Conservation (phyloP, 2,888 invertebrate species). For the Tenthredo mesomela region DNA sequence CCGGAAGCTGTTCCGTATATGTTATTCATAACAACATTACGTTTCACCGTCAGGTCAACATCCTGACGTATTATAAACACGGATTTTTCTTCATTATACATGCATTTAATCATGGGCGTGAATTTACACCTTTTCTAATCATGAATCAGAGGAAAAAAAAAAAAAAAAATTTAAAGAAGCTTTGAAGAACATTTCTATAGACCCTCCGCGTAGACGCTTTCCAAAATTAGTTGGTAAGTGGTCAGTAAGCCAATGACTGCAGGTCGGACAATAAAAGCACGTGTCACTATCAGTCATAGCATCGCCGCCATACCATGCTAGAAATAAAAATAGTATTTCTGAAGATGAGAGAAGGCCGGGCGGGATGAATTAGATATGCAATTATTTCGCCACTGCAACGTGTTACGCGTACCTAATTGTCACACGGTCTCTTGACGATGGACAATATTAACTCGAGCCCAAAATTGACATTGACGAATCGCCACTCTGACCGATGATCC, state of each 20-base stretch:
- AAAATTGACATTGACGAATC: slow-evolving; percentile 10
- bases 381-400: background rate
- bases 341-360: background rate
- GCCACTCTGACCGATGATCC: background rate
- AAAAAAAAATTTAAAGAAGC: background rate
- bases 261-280: slow-evolving; percentile 8
- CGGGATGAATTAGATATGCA: background rate
- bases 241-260: background rate
- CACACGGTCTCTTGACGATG: background rate
- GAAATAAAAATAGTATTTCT: background rate
- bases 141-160: background rate
- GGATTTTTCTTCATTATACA: background rate
- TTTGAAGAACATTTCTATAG: background rate
- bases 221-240: slow-evolving; percentile 14
- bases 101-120: background rate
- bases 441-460: slow-evolving; percentile 12
- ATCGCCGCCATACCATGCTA: background rate
- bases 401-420: background rate
- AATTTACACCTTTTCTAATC: background rate
- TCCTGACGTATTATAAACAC: background rate
- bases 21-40: background rate
- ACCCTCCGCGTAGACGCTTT: background rate
- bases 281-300: slow-evolving; percentile 23
- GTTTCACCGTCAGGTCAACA: background rate
- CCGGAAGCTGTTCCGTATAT: slow-evolving; percentile 3